Conservation (phyloP, 2,888 invertebrate genomes). For the Pheosia tremula region DNA sequence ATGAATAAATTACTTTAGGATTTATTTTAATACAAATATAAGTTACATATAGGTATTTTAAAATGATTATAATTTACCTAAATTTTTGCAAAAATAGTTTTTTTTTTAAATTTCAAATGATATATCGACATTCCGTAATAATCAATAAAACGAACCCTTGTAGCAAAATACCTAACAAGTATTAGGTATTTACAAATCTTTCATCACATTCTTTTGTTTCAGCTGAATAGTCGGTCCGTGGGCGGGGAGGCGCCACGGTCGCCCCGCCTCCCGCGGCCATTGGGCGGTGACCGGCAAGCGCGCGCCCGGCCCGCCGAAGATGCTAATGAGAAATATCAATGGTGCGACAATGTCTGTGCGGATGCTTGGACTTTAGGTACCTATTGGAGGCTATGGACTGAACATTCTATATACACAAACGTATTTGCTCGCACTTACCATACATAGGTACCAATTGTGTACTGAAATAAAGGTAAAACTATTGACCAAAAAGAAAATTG, state of each 20-base stretch:
- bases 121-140: not conserved
- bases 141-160: not conserved
- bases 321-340: constrained; percentile 8
- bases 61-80: too few species aligned
- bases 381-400: not conserved
- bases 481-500: too few species aligned
- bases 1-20: too few species aligned
- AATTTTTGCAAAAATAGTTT: not conserved
- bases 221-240: constrained; percentile 32
- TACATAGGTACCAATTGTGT: too few species aligned
- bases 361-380: constrained; percentile 6
- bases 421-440: too few species aligned
- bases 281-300: constrained; percentile 54
- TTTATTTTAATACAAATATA: too few species aligned
- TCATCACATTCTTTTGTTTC: constrained; percentile 40
- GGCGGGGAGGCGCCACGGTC: constrained; percentile 50
- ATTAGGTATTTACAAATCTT: constrained; percentile 16
- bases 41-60: too few species aligned
- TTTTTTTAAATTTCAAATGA: not conserved
- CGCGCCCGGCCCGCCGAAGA: constrained; percentile 31
- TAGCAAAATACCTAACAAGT: not conserved
- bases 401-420: not conserved
- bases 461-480: too few species aligned
- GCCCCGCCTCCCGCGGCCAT: constrained; percentile 71
- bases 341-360: constrained; percentile 9